Evolutionary conservation across 1,140 invertebrate species (phyloP), one percentile per base, ranked within the genome.

Genomic region (Tribolium madens): DNA sequence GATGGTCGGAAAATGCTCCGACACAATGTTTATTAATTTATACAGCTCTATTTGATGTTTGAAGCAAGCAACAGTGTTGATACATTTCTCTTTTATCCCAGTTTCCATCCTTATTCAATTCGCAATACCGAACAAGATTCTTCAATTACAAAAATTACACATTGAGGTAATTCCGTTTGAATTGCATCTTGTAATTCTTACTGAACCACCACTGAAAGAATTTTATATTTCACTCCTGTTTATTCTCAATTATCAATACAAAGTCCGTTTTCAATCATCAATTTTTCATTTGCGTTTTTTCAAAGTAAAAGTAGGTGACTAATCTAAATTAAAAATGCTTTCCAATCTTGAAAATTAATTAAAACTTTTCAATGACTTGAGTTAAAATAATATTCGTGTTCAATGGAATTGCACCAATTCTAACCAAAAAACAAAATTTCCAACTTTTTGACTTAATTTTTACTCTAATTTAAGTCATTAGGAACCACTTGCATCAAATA

Each of bases 11-110:
- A 57, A 57, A 57, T 57, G 52, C 52, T 21, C 6, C 7, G 9
- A 15, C 10, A 64, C 57, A 64, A 64, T 64, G 26, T 64, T 57
- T 33, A 64, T 64, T 18, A 36, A 64, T 64, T 64, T 36, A 42
- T 36, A 36, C 21, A 42, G 26, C 17, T 64, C 26, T 64, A 12
- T 31, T 36, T 36, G 57, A 36, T 57, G 52, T 10, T 57, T 57
- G 9, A 1, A 26, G 21, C 21, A 4, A 26, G 21, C 21, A 26
- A 26, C 21, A 26, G 21, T 26, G 21, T 26, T 26, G 21, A 26
- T 26, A 26, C 21, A 26, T 26, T 26, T 4, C 21, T 26, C 21
- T 4, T 26, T 26, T 26, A 26, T 4, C n/a, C n/a, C 36, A 42
- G 36, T 42, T 42, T 42, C n/a, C 36, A 42, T 9, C n/a, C 36